These are phyloP conservation scores for Atlantisia rogersi DNA, from an alignment of 2,113 vertebrate species.

Conservation along the genomic window DNA sequence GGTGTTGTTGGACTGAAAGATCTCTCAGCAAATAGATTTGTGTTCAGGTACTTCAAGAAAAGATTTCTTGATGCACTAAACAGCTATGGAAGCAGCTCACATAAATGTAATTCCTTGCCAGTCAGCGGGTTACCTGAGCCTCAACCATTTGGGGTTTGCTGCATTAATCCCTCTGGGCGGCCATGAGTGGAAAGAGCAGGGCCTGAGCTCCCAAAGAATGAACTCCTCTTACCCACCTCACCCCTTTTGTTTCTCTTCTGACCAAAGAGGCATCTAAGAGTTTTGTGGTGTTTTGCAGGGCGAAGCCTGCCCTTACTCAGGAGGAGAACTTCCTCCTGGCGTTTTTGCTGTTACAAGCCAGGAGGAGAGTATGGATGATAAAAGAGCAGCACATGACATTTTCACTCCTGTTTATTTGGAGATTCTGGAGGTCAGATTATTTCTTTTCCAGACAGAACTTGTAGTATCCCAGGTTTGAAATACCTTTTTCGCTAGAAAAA, in stretches of 20 bases:
- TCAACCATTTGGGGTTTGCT: not conserved
- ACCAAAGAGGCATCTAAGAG: not conserved
- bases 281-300: not conserved
- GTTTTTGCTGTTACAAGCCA: not conserved
- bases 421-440: not conserved
- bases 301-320: not conserved
- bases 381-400: not conserved
- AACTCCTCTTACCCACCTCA: not conserved
- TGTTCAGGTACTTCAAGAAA: not conserved
- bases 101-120: not conserved
- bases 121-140: conserved; percentile 21
- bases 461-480: not conserved
- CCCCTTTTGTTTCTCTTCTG: not conserved
- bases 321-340: not conserved
- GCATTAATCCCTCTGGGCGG: not conserved
- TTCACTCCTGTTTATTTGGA: not conserved
- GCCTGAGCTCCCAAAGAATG: not conserved
- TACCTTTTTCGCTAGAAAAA: not conserved
- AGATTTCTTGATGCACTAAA: accelerated
- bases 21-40: not conserved
- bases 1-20: not conserved
- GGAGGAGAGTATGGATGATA: not conserved
- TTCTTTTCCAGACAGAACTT: not conserved
- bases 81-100: not conserved
- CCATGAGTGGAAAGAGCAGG: not conserved